A percentile compares a stretch with the other conserved stretches of the same genome.
Conservation (phyloP, 2,888 invertebrate genomes). For the Xylota segnis region DNA sequence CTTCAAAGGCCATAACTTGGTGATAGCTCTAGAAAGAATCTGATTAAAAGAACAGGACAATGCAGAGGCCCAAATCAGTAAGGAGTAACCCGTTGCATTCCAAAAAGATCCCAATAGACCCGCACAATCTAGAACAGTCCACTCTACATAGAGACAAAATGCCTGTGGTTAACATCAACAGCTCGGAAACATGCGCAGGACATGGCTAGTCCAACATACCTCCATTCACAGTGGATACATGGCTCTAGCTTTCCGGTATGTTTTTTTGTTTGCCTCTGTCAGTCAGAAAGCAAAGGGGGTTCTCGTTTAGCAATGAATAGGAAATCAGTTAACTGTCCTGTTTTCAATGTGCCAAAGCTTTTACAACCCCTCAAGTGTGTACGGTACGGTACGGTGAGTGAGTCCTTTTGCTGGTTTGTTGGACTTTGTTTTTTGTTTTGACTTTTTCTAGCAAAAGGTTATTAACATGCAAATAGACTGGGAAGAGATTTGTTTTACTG, state of each 20-base stretch:
- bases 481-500: slow-evolving; percentile 17
- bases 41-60: too few relatives aligned
- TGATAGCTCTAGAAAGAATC: too few relatives aligned
- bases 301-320: slow-evolving; percentile 54
- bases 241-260: slow-evolving; percentile 20
- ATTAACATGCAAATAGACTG: slow-evolving; percentile 73
- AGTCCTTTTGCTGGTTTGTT: slow-evolving; percentile 48
- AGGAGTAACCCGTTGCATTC: too few relatives aligned
- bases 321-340: slow-evolving; percentile 63
- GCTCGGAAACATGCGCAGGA: background rate
- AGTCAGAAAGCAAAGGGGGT: background rate
- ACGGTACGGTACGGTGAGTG: slow-evolving; percentile 2
- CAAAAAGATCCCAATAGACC: too few relatives aligned
- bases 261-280: background rate
- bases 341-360: slow-evolving; percentile 55
- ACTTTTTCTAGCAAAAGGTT: slow-evolving; percentile 49
- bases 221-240: background rate
- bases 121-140: too few relatives aligned
- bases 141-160: too few relatives aligned
- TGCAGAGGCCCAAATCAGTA: too few relatives aligned
- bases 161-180: background rate
- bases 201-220: background rate
- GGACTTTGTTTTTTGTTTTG: slow-evolving; percentile 12
- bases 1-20: too few relatives aligned
- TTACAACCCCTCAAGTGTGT: slow-evolving; percentile 43